phyloP scores from a whole-genome alignment of 2,113 vertebrate species.

The rat (Rattus norvegicus) region GRCr8 NC_086020.1:26046001-26046500 shows the following conservation, averaged over 20 bases:
- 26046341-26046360: conserved; percentile 7
- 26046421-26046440: not conserved
- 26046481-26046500: conserved; percentile 25
- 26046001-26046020: conserved; percentile 92
- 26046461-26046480: not conserved
- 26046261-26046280: not conserved
- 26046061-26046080: conserved; percentile 25
- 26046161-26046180: not conserved
- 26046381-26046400: conserved; percentile 43
- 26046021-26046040: conserved; percentile 94
- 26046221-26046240: not conserved
- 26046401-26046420: conserved; percentile 1
- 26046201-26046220: not conserved
- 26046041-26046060: conserved; percentile 76
- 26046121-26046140: conserved; percentile 36
- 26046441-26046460: not conserved
- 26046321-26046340: not conserved
- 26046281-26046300: not conserved
- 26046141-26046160: conserved; percentile 15
- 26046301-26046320: not conserved
- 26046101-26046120: not conserved
- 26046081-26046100: not conserved
- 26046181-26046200: not conserved
- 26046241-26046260: not conserved
- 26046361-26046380: not conserved